Base-by-base conservation (phyloP, 2,888 invertebrate species). In the Caenorhabditis uteleia region DNA sequence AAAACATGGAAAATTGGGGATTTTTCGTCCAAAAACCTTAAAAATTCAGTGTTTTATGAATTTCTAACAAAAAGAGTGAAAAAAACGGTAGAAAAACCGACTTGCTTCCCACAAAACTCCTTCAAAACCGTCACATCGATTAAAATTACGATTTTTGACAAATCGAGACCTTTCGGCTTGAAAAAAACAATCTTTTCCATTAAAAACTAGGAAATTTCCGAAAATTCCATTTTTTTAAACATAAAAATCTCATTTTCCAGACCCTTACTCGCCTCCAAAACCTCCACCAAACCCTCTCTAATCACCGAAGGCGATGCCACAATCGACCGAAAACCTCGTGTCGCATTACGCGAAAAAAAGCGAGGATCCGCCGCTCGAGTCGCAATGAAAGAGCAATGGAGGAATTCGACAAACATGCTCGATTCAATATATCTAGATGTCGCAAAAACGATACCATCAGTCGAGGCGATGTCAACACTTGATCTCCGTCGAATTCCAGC, bases 351-450 rank as follows among this genome's bases (percentile, higher is more conserved):
- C 3, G 75, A 75, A 34, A 72, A 73, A 48, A 73, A 75, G 23
- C 45, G 75, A 18, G 70, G 70, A 26, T 70, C 68, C 0, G 75
- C 75, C 20, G 75, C 72, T 2, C 48, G 68, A n/a, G 66, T 59
- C 1, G 73, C 73, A 2, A 66, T 66, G 70, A 76, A 75, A 49
- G 72, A 80, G 25, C 74, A 74, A 53, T 81, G 81, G 81, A 58
- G 81, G 18, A 78, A 78, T 4, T 82, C 81, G 5, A 80, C 81
- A 8, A 77, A 72, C 38, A 67, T 81, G 39, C 50, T 81, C 21
- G 81, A 81, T 50, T 66, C 67, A 18, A 75, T 80, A 26, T 81
- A 82, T 57, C 65, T 77, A 14, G 81, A 81, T 45, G 58, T 81
- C 12, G 71, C 75, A 23, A 78, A 78, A 53, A 73, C 70, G 2